phyloP scores from a whole-genome alignment of 2,113 vertebrate species.

The human region GRCh38 chr18:8363501-8364000 shows the following conservation, averaged over 20 bases:
- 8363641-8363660: neutral
- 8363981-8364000: neutral
- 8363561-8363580: neutral
- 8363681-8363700: neutral
- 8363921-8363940: neutral
- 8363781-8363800: neutral
- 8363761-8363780: neutral
- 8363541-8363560: neutral
- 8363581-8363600: neutral
- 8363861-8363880: neutral
- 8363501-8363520: neutral
- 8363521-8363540: neutral
- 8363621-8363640: neutral
- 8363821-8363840: neutral
- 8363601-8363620: neutral
- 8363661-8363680: neutral
- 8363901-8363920: neutral
- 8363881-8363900: neutral
- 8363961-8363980: neutral
- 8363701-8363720: neutral
- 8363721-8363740: neutral
- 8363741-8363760: neutral
- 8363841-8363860: neutral
- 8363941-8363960: neutral
- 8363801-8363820: neutral